These are phyloP conservation scores for Limosa lapponica DNA, from an alignment of 2,797 vertebrate species.

Conservation along the genomic window DNA sequence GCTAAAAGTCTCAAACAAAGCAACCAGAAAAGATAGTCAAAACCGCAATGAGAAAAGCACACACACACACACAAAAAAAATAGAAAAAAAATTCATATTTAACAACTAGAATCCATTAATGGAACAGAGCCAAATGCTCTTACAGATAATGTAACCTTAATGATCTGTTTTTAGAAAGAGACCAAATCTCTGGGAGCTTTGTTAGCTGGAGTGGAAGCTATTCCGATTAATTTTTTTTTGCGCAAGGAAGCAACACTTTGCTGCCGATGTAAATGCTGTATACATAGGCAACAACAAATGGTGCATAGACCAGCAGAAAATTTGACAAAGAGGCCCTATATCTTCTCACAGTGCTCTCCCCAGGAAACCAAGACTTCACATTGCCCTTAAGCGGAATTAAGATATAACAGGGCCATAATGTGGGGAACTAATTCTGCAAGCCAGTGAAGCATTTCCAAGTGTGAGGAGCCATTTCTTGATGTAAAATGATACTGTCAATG, in stretches of 20 bases:
- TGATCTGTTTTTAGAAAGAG: constrained; percentile 38
- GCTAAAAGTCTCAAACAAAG: constrained; percentile 5
- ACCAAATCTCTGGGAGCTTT: neutral
- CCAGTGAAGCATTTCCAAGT: neutral
- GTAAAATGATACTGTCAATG: neutral
- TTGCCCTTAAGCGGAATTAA: neutral
- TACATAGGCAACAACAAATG: neutral
- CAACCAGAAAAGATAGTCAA: neutral
- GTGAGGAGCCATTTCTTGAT: neutral
- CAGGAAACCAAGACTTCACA: neutral
- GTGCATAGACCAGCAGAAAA: neutral
- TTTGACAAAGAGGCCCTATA: neutral
- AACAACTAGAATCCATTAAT: constrained; percentile 3
- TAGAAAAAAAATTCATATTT: constrained; percentile 15
- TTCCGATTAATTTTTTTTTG: neutral
- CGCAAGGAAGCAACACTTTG: neutral
- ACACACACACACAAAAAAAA: neutral
- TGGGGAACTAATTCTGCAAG: neutral
- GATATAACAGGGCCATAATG: neutral
- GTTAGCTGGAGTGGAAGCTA: neutral
- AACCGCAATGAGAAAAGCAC: neutral
- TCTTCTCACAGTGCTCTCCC: neutral
- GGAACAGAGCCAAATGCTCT: constrained; percentile 18
- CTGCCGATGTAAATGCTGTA: neutral
- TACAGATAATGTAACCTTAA: neutral